Evolutionary conservation across 1,140 invertebrate species (phyloP).

Genomic region (Pachypsylla venusta): DNA sequence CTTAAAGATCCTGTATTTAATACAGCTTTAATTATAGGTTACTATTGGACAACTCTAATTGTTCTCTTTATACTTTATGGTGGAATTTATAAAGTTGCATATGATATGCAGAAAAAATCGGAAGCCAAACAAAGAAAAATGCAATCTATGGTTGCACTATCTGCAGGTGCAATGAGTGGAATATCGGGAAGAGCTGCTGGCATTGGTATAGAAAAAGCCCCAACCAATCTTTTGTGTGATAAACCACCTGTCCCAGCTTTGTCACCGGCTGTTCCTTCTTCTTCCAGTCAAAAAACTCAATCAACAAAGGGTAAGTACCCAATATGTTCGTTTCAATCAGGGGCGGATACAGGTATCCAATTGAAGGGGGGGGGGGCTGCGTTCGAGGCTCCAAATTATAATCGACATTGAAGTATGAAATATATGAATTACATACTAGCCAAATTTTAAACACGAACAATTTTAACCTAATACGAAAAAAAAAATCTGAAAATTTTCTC

Average conservation of each 20-base stretch:
- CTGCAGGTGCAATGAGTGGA: constrained; percentile 70
- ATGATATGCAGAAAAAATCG: constrained; percentile 95
- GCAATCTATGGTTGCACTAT: constrained; percentile 81
- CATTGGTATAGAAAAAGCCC: constrained; percentile 63
- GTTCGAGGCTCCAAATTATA: too few species aligned
- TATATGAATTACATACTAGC: too few species aligned
- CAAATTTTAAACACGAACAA: too few species aligned
- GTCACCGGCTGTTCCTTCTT: constrained; percentile 31
- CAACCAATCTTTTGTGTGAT: constrained; percentile 50
- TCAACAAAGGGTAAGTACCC: constrained; percentile 27
- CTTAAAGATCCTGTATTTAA: constrained; percentile 96
- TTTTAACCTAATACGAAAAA: too few species aligned
- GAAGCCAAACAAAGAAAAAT: constrained; percentile 87
- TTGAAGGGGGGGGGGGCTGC: too few species aligned
- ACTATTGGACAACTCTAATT: constrained; percentile 93
- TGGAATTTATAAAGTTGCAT: constrained; percentile 96
- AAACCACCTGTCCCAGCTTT: constrained; percentile 37
- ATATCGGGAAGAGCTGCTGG: constrained; percentile 77
- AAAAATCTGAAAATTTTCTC: too few species aligned
- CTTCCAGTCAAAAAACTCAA: constrained; percentile 45
- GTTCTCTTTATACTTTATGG: constrained; percentile 89
- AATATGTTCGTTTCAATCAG: too few species aligned
- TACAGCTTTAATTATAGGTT: constrained; percentile 91
- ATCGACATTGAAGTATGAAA: too few species aligned
- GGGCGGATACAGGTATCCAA: too few species aligned